Conservation (phyloP, 2,888 invertebrate genomes). For the Chaetoderma sp. region DNA sequence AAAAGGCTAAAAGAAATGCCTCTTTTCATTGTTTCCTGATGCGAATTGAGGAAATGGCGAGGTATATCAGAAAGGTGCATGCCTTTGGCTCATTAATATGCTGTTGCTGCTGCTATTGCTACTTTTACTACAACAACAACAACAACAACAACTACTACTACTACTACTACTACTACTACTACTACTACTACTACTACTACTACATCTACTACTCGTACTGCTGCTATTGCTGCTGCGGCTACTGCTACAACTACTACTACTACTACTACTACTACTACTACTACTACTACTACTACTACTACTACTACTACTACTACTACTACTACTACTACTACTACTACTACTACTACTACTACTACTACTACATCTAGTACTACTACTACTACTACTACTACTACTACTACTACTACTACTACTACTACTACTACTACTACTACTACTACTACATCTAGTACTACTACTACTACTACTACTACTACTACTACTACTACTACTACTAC, state of each 20-base stretch:
- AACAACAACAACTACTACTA: constrained; percentile 16
- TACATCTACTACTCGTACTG: too few relatives aligned
- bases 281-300: constrained; percentile 18
- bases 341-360: background rate
- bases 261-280: constrained; percentile 21
- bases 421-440: constrained; percentile 19
- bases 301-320: constrained; percentile 14
- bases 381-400: constrained; percentile 15
- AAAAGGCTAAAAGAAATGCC: too few relatives aligned
- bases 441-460: constrained; percentile 13
- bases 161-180: constrained; percentile 17
- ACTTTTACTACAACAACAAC: constrained; percentile 13
- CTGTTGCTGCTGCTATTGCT: constrained; percentile 7
- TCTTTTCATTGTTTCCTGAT: too few relatives aligned
- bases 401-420: constrained; percentile 18
- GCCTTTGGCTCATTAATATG: too few relatives aligned
- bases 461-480: constrained; percentile 20
- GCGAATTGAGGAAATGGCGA: too few relatives aligned
- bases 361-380: constrained; percentile 7
- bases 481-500: constrained; percentile 18
- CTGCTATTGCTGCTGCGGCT: too few relatives aligned
- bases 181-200: constrained; percentile 19
- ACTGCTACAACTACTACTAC: constrained; percentile 6
- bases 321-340: background rate
- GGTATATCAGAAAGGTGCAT: too few relatives aligned